These are phyloP conservation scores for Papilio xuthus DNA, from an alignment of 1,140 invertebrate genomes.

Conservation along the genomic window DNA sequence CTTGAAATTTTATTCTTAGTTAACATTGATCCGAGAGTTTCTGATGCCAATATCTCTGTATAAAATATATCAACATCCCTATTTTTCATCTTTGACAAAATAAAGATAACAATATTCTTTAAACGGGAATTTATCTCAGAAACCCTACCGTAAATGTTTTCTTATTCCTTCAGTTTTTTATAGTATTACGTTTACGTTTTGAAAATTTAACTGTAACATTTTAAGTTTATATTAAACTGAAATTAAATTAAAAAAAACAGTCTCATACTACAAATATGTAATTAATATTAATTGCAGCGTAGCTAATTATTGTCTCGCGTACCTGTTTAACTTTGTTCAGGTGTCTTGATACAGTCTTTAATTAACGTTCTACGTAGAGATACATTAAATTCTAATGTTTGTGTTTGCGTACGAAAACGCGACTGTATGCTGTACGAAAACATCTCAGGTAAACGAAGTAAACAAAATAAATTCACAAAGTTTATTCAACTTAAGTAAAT, in stretches of 20 bases:
- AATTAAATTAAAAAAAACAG: not conserved
- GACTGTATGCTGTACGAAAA: conserved; percentile 8
- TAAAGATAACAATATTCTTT: too few species aligned
- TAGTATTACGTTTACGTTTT: too few species aligned
- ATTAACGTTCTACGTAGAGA: conserved; percentile 8
- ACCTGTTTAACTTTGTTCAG: conserved; percentile 11
- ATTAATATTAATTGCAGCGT: not conserved
- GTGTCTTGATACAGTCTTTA: conserved; percentile 14
- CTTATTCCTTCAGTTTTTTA: too few species aligned
- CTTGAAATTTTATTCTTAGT: not conserved
- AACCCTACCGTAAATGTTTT: too few species aligned
- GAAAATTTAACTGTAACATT: too few species aligned
- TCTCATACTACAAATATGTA: not conserved
- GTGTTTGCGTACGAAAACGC: conserved; percentile 12
- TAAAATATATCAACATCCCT: too few species aligned
- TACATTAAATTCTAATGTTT: conserved; percentile 5
- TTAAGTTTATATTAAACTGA: too few species aligned
- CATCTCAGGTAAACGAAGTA: conserved; percentile 10
- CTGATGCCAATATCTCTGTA: too few species aligned
- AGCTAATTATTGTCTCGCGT: not conserved
- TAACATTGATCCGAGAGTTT: too few species aligned
- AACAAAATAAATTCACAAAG: conserved; percentile 21
- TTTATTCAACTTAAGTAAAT: conserved; percentile 14
- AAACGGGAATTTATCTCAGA: too few species aligned
- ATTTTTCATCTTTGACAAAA: too few species aligned